These are phyloP conservation scores for Momotus momota DNA, from an alignment of 2,797 vertebrate genomes.

Conservation along the genomic window DNA sequence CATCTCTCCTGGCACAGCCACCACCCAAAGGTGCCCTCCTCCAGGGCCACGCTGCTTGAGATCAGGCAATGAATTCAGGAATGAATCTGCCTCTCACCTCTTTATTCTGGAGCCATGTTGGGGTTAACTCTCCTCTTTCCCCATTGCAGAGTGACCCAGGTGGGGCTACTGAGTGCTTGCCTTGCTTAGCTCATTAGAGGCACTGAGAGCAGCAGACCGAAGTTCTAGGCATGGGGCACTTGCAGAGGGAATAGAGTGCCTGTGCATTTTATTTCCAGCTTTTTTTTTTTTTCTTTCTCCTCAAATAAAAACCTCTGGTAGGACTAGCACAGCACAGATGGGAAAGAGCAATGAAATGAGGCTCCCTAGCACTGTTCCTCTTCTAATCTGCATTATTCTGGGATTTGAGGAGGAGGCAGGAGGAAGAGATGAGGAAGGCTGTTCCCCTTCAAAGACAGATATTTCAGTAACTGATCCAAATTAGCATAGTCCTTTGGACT, in stretches of 20 bases:
- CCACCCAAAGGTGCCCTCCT: background rate
- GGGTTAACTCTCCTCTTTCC: background rate
- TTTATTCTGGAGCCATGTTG: background rate
- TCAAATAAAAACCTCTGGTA: slow-evolving; percentile 26
- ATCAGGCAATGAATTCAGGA: too few relatives aligned
- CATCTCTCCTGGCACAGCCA: background rate
- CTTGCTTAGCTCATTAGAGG: slow-evolving; percentile 58
- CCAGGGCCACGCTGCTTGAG: background rate
- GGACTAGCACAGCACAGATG: background rate
- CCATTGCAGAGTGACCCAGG: slow-evolving; percentile 28
- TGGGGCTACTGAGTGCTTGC: slow-evolving; percentile 43
- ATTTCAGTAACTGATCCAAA: background rate
- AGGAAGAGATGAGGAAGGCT: background rate
- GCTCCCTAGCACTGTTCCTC: background rate
- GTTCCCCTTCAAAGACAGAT: background rate
- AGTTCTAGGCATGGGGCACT: background rate
- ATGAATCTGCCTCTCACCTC: background rate
- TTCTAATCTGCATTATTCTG: background rate
- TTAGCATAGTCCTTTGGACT: background rate
- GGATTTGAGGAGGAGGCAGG: background rate
- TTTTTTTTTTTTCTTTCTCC: background rate
- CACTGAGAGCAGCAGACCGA: background rate
- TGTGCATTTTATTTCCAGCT: background rate
- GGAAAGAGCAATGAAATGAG: background rate
- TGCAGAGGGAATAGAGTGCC: background rate